Evolutionary conservation across 2,888 invertebrate species (phyloP), one percentile per base, ranked within the genome.

Genomic region (Philonicus albiceps): DNA sequence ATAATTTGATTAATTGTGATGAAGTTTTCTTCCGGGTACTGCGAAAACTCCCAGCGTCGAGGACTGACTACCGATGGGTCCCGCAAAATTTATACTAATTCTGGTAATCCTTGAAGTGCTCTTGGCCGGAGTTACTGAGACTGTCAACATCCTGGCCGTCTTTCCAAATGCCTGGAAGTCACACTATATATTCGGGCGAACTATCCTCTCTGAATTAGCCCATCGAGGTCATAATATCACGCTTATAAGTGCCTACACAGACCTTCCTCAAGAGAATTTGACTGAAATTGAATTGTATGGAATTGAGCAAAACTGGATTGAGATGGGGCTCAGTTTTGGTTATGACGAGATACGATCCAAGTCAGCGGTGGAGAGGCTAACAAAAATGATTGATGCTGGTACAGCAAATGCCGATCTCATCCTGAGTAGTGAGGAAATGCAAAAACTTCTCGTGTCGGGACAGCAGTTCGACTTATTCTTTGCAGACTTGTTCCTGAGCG

Each of bases 401-500:
- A 91, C 91, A 43, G 91, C 91, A 19, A 91, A 91, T 88, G 90
- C 91, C 27, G 92, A 92, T 86, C 88, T 91, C 7, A 74, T 92
- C 81, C 87, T 92, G 7, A 89, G 90, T n/a, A 90, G 91, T 89
- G 88, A 88, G 0, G 89, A 90, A 55, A 89, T 92, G 16, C 89
- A 89, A 0, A 89, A 90, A 16, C 73, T 92, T 1, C 74, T 92
- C 3, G 89, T 89, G 5, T 91, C 91, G 19, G 89, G 90, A 8
- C 89, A 90, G 27, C 89, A 89, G 16, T 92, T 91, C 78, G 92
- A 92, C 89, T 89, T 92, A 78, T 88, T 92, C 1, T 89, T 92
- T 7, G 91, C 93, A 1, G 93, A 94, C 88, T 90, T 93, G 72
- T 93, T 93, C 88, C 89, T 93, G 30, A 93, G 92, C 88, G 94